Base-by-base conservation (phyloP, 1,140 invertebrate genomes). In the Drosophila seguyi region DNA sequence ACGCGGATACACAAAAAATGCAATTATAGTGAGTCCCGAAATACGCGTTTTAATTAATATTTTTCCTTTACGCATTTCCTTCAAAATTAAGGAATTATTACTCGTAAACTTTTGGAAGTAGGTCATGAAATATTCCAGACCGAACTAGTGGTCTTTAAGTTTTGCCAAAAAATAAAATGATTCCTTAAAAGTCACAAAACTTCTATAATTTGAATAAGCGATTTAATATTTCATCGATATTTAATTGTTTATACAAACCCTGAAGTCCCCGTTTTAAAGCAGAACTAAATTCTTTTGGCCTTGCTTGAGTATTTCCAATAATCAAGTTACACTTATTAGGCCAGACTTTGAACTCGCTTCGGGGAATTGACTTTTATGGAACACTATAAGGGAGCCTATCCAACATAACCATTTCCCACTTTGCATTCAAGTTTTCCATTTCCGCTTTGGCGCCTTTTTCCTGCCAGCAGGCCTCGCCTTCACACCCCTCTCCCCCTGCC, bases 391-490 rank as follows among this genome's bases (percentile, higher is more conserved):
- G 16, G 45, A 50, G 61, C 36, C 45, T 18, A 29, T 29, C 48
- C 62, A 44, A 27, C 47, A 50, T 55, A 67, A 29, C 66, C 66
- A 68, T 59, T 73, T 73, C 22, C 69, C 50, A 72, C 38, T 59
- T 72, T 73, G 38, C 48, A 50, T 73, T 59, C 66, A 73, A 73
- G 69, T 72, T 73, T 73, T 73, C 69, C 69, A 73, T 73, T 73
- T 73, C 69, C 69, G 69, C 67, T 76, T 38, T 79, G 44, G 22
- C 75, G 45, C 55, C 53, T 67, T 45, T 25, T 61, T 60, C 45
- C 56, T 68, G 53, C 47, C 59, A 25, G 41, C 53, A 27, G 36
- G 36, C 41, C n/a, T 34, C 31, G 53, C 42, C 44, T 55, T 18
- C 48, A 11, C 14, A 36, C 38, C 39, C 20, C 1, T 11, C 20